These are phyloP conservation scores for Dendrolimus houi DNA, from an alignment of 2,888 invertebrate species.

Conservation along the genomic window DNA sequence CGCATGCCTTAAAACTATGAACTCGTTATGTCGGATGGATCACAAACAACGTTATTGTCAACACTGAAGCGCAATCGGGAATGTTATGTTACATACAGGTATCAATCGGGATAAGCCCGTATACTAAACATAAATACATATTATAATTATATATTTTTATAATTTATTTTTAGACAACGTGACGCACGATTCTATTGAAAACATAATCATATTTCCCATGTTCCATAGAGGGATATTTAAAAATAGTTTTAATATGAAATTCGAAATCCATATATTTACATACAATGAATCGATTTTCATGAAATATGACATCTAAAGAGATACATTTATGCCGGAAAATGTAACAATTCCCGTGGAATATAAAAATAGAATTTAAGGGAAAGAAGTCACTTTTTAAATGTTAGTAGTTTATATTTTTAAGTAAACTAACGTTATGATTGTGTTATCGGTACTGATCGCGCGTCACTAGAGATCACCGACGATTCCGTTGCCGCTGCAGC, in stretches of 20 bases:
- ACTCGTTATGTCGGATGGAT: conserved; percentile 67
- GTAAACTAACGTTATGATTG: too few relatives aligned
- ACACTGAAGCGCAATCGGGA: conserved; percentile 71
- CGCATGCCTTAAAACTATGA: conserved; percentile 66
- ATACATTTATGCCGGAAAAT: too few relatives aligned
- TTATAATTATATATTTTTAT: conserved; percentile 11
- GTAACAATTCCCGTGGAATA: too few relatives aligned
- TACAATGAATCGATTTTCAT: too few relatives aligned
- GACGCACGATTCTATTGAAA: neutral
- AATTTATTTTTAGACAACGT: neutral
- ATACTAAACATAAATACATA: neutral
- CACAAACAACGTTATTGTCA: conserved; percentile 66
- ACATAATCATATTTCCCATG: too few relatives aligned
- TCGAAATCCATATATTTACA: too few relatives aligned
- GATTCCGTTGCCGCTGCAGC: conserved; percentile 52
- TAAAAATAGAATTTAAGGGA: too few relatives aligned
- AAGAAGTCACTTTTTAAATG: too few relatives aligned
- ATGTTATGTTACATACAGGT: conserved; percentile 73
- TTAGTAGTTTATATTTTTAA: too few relatives aligned
- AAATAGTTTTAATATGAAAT: too few relatives aligned
- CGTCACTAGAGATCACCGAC: conserved; percentile 69
- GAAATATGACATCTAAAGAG: too few relatives aligned
- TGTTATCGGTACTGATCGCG: neutral
- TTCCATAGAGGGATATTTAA: too few relatives aligned
- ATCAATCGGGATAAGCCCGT: conserved; percentile 39